Percentiles rank a stretch among this genome's conserved stretches.
phyloP scores from a whole-genome alignment of 2,797 vertebrate genomes.

The Lepilemur septentrionalis region DNA sequence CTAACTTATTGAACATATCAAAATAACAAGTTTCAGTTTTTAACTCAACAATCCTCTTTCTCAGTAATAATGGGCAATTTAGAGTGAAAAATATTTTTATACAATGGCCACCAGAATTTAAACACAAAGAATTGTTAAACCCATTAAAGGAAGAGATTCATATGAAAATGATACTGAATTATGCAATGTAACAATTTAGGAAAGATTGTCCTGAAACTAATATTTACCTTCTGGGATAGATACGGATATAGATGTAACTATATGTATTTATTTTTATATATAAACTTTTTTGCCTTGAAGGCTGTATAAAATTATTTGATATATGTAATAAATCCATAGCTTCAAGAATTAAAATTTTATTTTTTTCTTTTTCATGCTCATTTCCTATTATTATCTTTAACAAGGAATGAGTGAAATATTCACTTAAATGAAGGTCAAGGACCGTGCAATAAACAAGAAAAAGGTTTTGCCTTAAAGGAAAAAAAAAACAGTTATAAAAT shows the following conservation, averaged over 20 bases:
- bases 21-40: constrained; percentile 81
- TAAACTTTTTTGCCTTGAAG: constrained; percentile 65
- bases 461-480: constrained; percentile 34
- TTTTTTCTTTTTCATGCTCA: neutral
- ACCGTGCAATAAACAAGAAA: constrained; percentile 51
- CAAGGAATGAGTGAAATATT: constrained; percentile 60
- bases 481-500: constrained; percentile 54
- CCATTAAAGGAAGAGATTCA: constrained; percentile 54
- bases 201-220: constrained; percentile 63
- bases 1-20: constrained; percentile 84
- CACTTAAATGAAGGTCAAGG: constrained; percentile 53
- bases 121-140: constrained; percentile 70
- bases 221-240: constrained; percentile 42
- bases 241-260: neutral
- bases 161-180: constrained; percentile 16
- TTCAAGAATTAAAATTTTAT: constrained; percentile 6
- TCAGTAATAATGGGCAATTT: constrained; percentile 77
- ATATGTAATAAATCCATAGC: neutral
- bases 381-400: constrained; percentile 48
- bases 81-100: constrained; percentile 77
- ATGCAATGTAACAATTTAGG: constrained; percentile 51
- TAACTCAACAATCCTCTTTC: constrained; percentile 76
- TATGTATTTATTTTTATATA: constrained; percentile 58
- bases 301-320: neutral
- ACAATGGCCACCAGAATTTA: constrained; percentile 73